A percentile compares a stretch with the other conserved stretches of the same genome.
phyloP scores from a whole-genome alignment of 2,797 vertebrate species.

The Dryobates pubescens region DNA sequence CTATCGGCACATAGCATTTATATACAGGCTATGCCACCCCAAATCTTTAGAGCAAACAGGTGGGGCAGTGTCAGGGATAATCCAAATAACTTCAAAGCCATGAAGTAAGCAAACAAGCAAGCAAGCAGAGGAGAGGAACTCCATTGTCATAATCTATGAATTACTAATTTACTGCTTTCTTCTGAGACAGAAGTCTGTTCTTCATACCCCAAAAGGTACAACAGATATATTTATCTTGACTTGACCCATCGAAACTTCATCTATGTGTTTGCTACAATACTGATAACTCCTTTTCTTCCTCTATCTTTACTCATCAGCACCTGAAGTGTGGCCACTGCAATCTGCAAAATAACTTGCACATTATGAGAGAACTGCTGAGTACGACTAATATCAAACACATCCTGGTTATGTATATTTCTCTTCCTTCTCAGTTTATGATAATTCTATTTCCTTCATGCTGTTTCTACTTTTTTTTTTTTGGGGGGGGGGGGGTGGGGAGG shows the following conservation, averaged over 20 bases:
- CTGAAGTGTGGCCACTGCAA: fast-evolving
- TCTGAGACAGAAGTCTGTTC: background rate
- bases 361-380: background rate
- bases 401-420: background rate
- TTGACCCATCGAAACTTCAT: background rate
- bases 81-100: background rate
- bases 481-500: background rate
- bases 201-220: background rate
- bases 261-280: background rate
- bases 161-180: background rate
- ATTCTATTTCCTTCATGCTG: background rate
- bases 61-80: background rate
- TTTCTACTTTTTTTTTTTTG: background rate
- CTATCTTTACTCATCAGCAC: background rate
- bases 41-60: background rate
- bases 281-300: background rate
- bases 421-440: background rate
- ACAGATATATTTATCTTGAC: background rate
- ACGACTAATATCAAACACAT: background rate
- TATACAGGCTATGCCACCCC: background rate
- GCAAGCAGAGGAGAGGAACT: fast-evolving
- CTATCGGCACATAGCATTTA: background rate
- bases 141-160: background rate
- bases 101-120: background rate
- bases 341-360: background rate